Conservation (phyloP, 1,140 invertebrate genomes). For the Diploscapter pachys region DNA sequence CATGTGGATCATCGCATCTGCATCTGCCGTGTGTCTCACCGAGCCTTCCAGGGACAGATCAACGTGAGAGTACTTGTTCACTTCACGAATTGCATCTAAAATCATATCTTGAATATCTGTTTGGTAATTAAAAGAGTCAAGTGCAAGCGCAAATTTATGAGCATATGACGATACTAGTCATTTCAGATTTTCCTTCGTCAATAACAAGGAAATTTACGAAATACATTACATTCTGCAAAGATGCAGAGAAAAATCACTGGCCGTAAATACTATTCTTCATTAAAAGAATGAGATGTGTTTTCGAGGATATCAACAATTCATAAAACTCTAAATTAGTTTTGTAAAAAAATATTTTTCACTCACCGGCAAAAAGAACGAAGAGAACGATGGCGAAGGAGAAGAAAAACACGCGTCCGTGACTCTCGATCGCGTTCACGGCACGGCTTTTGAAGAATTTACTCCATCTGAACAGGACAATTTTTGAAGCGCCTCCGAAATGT, state of each 20-base stretch:
- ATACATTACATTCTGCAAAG: slow-evolving; percentile 7
- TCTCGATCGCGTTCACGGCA: slow-evolving; percentile 74
- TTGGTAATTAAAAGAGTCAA: no score
- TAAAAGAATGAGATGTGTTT: background rate
- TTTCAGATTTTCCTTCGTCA: no score
- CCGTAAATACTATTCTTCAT: no score
- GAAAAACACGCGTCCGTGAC: slow-evolving; percentile 68
- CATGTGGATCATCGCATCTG: slow-evolving; percentile 88
- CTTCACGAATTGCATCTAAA: slow-evolving; percentile 88
- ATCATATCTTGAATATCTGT: slow-evolving; percentile 4
- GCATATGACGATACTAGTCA: no score
- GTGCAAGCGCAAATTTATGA: no score
- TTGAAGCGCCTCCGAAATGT: background rate
- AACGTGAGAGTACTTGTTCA: slow-evolving; percentile 76
- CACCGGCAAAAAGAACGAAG: slow-evolving; percentile 71
- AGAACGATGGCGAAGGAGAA: slow-evolving; percentile 64
- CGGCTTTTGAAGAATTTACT: slow-evolving; percentile 87
- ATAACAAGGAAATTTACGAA: slow-evolving; percentile 13
- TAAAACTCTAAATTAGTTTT: background rate
- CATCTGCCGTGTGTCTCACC: slow-evolving; percentile 69
- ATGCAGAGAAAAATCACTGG: background rate
- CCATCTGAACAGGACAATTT: slow-evolving; percentile 69
- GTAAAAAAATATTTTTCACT: slow-evolving; percentile 28
- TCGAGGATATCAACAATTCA: background rate
- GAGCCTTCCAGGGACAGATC: slow-evolving; percentile 60